Percentiles rank a stretch among this genome's conserved stretches.
Conservation (phyloP, 2,888 invertebrate species). For the Epicampocera succincta region DNA sequence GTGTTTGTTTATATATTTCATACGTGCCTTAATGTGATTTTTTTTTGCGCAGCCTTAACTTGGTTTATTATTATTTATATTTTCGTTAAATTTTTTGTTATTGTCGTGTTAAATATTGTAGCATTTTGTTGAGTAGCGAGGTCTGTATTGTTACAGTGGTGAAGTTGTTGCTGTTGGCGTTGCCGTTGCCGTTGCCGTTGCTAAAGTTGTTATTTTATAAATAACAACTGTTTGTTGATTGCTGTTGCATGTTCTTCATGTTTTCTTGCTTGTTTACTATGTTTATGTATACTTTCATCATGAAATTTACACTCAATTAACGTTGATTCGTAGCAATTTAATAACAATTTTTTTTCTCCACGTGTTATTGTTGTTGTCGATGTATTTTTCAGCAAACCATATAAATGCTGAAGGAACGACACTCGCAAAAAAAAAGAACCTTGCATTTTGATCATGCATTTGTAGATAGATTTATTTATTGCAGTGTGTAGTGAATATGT, state of each 20-base stretch:
- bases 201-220: constrained; percentile 61
- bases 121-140: constrained; percentile 32
- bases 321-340: constrained; percentile 72
- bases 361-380: not conserved
- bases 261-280: constrained; percentile 66
- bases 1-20: constrained; percentile 4
- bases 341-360: constrained; percentile 29
- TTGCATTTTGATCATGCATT: constrained; percentile 47
- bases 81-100: constrained; percentile 3
- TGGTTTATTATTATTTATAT: constrained; percentile 52
- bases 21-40: constrained; percentile 26
- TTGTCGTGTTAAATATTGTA: constrained; percentile 39
- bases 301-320: constrained; percentile 77
- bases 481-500: not conserved
- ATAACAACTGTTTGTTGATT: constrained; percentile 68
- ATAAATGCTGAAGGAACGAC: not conserved
- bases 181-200: constrained; percentile 12
- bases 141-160: constrained; percentile 24
- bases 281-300: constrained; percentile 68
- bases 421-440: not conserved
- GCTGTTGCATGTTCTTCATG: constrained; percentile 69
- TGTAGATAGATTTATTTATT: constrained; percentile 28
- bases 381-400: constrained; percentile 38
- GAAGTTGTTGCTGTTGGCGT: constrained; percentile 11
- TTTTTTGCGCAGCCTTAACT: not conserved